Evolutionary conservation across 2,113 vertebrate species (phyloP), one percentile per base, ranked within the genome.

Genomic region (Odocoileus hemionus): DNA sequence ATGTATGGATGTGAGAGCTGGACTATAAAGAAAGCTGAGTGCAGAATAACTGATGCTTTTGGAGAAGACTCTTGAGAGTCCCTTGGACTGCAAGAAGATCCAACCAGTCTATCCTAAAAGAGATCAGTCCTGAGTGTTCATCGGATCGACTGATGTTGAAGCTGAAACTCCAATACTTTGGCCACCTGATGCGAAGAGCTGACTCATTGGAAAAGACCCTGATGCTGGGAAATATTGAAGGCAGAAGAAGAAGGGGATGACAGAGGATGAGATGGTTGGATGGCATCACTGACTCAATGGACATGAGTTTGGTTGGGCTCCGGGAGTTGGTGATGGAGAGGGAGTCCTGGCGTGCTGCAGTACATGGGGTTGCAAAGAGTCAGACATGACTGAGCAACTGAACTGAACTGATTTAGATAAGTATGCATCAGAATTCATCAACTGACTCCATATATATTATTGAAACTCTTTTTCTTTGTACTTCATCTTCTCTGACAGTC

Each of bases 291-390:
- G 4, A 67, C 64, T 67, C 64, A 11, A 11, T 36, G 17, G 33
- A 11, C 17, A 67, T 67, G 64, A 8, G n/a, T 67, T 36, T 36
- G 33, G 3, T 9, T 33, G 30, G 64, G 36, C 64, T 67, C 33
- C 0, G 1, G 64, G 64, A 67, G n/a, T 36, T 67, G 64, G 1
- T 19, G n/a, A 36, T 67, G 33, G n/a, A 36, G 17, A 36, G 64
- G 64, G 64, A 67, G 64, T 4, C 64, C 64, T 67, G 64, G 33
- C 2, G 0, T 67, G 33, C 30, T 67, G 2, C 36, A n/a, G 64
- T 67, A 4, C 33, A 21, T 70, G n/a, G 33, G 0, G 9, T 36
- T 0, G 0, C 0, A 0, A 21, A 70, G n/a, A 70, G 17, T 36
- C 19, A 9, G 17, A 21, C 64, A 70, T 0, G 1, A 70, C n/a